Percentiles rank a stretch among this genome's conserved stretches.
Conservation (phyloP, 53 echinoderm and acorn worm species). For the Henricia sp. region DNA sequence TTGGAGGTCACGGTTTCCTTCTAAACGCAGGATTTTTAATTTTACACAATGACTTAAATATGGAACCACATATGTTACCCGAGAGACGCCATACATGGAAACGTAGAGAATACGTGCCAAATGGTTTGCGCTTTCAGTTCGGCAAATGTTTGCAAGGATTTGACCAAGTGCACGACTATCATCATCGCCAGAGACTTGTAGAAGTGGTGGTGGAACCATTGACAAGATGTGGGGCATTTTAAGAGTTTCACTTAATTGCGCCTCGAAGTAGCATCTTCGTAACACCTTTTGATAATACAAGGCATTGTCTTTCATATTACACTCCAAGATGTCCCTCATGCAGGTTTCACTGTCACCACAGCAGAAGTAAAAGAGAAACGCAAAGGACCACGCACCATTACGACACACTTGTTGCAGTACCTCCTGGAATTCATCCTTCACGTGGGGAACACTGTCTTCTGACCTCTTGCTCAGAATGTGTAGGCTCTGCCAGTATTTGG, state of each 20-base stretch:
- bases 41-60: no score
- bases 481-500: constrained; percentile 8
- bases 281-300: not conserved
- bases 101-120: not conserved
- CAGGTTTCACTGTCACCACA: constrained; percentile 35
- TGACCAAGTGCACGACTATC: not conserved
- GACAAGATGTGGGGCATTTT: not conserved
- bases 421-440: not conserved
- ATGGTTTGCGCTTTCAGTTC: not conserved
- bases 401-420: not conserved
- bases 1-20: no score
- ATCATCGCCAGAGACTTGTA: not conserved
- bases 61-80: no score
- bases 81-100: no score
- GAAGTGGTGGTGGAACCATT: not conserved
- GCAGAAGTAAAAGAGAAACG: constrained; percentile 7
- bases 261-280: constrained; percentile 13
- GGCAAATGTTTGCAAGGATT: not conserved
- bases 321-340: not conserved
- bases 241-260: constrained; percentile 1
- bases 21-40: no score
- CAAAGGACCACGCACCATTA: not conserved
- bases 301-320: not conserved
- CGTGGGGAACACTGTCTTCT: not conserved
- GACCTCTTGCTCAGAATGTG: not conserved